Evolutionary conservation across 2,888 invertebrate genomes (phyloP).

Genomic region (Clusia tigrina): DNA sequence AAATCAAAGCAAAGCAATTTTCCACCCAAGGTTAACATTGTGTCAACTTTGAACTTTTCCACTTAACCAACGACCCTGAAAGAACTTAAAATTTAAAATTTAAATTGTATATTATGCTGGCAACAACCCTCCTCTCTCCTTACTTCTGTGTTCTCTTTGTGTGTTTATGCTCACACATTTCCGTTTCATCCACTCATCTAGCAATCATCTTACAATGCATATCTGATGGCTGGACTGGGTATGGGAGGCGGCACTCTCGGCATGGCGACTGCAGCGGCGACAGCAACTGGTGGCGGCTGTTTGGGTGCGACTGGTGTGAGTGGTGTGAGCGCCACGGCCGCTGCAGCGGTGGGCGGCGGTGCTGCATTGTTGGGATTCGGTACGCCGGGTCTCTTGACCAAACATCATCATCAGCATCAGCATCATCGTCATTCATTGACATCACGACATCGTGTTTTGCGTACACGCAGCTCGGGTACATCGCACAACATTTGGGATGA

Average conservation of each 20-base stretch:
- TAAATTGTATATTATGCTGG: too few relatives aligned
- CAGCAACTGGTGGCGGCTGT: too few relatives aligned
- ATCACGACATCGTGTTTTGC: slow-evolving; percentile 59
- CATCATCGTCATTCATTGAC: slow-evolving; percentile 61
- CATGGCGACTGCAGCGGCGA: slow-evolving; percentile 38
- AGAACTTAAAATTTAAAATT: too few relatives aligned
- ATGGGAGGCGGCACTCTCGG: slow-evolving; percentile 50
- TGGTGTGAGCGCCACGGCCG: slow-evolving; percentile 5
- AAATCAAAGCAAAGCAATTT: too few relatives aligned
- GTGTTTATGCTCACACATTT: neutral
- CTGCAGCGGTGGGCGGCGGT: slow-evolving; percentile 42
- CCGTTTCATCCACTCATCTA: slow-evolving; percentile 28
- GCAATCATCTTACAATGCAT: slow-evolving; percentile 56
- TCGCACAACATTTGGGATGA: slow-evolving; percentile 63
- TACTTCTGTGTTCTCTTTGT: neutral
- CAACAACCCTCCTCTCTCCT: neutral
- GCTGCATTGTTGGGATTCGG: slow-evolving; percentile 24
- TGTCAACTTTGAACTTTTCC: too few relatives aligned
- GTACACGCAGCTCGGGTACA: slow-evolving; percentile 62
- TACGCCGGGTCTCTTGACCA: slow-evolving; percentile 40
- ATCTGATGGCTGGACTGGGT: slow-evolving; percentile 55
- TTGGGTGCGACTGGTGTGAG: too few relatives aligned
- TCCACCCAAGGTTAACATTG: too few relatives aligned
- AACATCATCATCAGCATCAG: slow-evolving; percentile 44
- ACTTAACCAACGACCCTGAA: too few relatives aligned